Evolutionary conservation across 2,888 invertebrate genomes (phyloP), one percentile per base, ranked within the genome.

Genomic region (Caenorhabditis uteleia): DNA sequence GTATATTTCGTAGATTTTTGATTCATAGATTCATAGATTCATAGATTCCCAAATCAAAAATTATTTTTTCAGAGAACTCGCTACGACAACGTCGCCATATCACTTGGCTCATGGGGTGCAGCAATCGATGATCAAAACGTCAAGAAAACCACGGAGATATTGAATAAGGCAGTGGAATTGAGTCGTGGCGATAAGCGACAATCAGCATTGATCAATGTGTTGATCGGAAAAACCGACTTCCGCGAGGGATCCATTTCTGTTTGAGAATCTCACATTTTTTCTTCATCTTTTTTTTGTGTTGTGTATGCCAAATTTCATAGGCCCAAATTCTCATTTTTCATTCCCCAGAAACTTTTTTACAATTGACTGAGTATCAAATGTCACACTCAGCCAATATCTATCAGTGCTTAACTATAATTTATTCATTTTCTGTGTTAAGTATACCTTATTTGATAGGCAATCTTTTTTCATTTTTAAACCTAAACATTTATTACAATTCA

Each of bases 161-260:
- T 73, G 10, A 49, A 68, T 29, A 58, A 66, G 38, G 68, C 64
- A 2, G 36, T 66, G 8, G 8, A 54, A 2, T 21, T 45, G 12
- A 56, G 54, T 14, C n/a, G n/a, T n/a, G 42, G 54, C 16, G 33
- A 34, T 14, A 54, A 80, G 4, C 85, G 86, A 23, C 75, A 84
- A 45, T 85, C 86, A 62, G 85, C 87, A 2, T 80, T 88, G 4
- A 78, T 88, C 48, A 88, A 88, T 81, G 86, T 84, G 23, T 77
- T 87, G 12, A 88, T 88, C 68, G 88, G 87, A 8, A 87, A 86
- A 73, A 87, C 87, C 8, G 85, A 86, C 69, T 88, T 88, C 83
- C 82, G 88, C 36, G 87, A 88, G 62, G 88, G 88, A 45, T 88
- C 88, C 70, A 85, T 88, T 60, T 87, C 87, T 36, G 87, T 88